A percentile compares a stretch with the other conserved stretches of the same genome.
Conservation (phyloP, 2,113 vertebrate species). For the Entelurus aequoreus region DNA sequence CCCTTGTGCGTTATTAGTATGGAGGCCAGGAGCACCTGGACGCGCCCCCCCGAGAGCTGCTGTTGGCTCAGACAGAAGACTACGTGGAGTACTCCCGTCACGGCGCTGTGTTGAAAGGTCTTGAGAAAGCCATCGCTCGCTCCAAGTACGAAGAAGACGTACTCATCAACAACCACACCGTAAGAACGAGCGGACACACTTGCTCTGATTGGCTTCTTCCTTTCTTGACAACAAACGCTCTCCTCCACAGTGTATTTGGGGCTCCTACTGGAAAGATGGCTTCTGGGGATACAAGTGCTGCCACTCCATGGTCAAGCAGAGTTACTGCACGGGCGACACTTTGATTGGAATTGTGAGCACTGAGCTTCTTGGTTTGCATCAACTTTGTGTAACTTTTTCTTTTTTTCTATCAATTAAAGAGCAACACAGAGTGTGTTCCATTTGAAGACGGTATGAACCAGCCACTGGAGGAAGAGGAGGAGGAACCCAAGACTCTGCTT, state of each 20-base stretch:
- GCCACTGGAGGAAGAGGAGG: slow-evolving; percentile 57
- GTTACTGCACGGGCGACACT: slow-evolving; percentile 91
- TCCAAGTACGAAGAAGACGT: slow-evolving; percentile 98
- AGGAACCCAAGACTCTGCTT: slow-evolving; percentile 80
- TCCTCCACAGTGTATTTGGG: slow-evolving; percentile 87
- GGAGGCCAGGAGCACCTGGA: slow-evolving; percentile 91
- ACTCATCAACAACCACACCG: slow-evolving; percentile 88
- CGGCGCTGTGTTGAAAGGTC: slow-evolving; percentile 93
- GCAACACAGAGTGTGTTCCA: slow-evolving; percentile 53
- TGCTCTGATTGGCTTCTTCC: neutral
- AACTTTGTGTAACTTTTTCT: neutral
- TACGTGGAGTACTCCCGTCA: slow-evolving; percentile 96
- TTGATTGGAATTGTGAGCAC: slow-evolving; percentile 81
- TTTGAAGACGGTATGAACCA: slow-evolving; percentile 72
- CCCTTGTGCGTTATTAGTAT: slow-evolving; percentile 73
- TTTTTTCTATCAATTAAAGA: slow-evolving; percentile 25
- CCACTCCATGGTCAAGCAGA: slow-evolving; percentile 92
- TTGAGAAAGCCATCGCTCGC: slow-evolving; percentile 89
- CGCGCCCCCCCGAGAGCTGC: slow-evolving; percentile 84
- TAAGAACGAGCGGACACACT: slow-evolving; percentile 54
- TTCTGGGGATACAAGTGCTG: slow-evolving; percentile 96
- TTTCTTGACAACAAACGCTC: neutral
- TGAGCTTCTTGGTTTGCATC: neutral
- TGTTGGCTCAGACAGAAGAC: slow-evolving; percentile 94
- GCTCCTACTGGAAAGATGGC: slow-evolving; percentile 93